A percentile compares a stretch with the other conserved stretches of the same genome.
Conservation (phyloP, 1,140 invertebrate species). For the Galleria mellonella region DNA sequence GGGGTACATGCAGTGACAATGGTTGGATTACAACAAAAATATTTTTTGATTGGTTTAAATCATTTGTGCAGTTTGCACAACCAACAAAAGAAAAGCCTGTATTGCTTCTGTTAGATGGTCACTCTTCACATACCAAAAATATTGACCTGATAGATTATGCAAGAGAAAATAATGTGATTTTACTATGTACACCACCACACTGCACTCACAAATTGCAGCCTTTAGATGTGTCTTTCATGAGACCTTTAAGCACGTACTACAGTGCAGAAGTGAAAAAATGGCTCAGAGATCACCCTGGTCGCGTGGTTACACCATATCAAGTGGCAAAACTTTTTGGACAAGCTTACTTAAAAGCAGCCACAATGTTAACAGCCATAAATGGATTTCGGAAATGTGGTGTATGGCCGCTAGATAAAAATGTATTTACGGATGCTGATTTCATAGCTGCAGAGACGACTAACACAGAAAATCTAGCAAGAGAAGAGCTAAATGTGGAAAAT, state of each 20-base stretch:
- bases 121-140: slow-evolving; percentile 30
- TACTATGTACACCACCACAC: slow-evolving; percentile 42
- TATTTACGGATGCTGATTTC: slow-evolving; percentile 40
- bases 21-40: slow-evolving; percentile 31
- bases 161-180: slow-evolving; percentile 33
- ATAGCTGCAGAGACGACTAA: slow-evolving; percentile 21
- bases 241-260: slow-evolving; percentile 35
- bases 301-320: slow-evolving; percentile 20
- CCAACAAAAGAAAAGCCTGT: slow-evolving; percentile 17
- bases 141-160: slow-evolving; percentile 32
- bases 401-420: slow-evolving; percentile 32
- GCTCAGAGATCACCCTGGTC: slow-evolving; percentile 26
- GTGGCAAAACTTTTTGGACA: slow-evolving; percentile 24
- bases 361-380: slow-evolving; percentile 32
- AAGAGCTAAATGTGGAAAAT: slow-evolving; percentile 8
- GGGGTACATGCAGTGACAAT: slow-evolving; percentile 19
- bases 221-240: slow-evolving; percentile 42
- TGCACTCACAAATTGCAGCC: slow-evolving; percentile 54
- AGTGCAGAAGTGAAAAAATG: slow-evolving; percentile 23
- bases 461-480: slow-evolving; percentile 8
- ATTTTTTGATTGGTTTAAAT: slow-evolving; percentile 20
- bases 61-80: slow-evolving; percentile 16
- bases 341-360: slow-evolving; percentile 26
- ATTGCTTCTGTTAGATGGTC: slow-evolving; percentile 29
- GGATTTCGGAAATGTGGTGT: slow-evolving; percentile 40